A percentile compares a stretch with the other conserved stretches of the same genome.
phyloP scores from a whole-genome alignment of 2,113 vertebrate species.

The Gracilinanus agilis region DNA sequence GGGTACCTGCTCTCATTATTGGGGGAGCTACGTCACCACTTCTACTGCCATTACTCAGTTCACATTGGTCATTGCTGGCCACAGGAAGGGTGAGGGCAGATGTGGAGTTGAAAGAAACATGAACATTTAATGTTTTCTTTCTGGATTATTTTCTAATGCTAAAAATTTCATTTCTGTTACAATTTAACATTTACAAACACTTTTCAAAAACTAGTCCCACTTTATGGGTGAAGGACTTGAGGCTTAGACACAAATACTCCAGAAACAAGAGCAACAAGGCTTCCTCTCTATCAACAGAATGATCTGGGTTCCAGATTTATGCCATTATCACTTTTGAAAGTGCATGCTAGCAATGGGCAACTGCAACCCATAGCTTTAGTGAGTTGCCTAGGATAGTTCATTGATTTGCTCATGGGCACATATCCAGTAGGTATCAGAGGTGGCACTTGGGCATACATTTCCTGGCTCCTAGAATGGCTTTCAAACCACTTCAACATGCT shows the following conservation, averaged over 20 bases:
- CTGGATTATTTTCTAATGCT: neutral
- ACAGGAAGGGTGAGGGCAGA: fast-evolving
- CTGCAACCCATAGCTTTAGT: neutral
- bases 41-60: neutral
- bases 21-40: no score
- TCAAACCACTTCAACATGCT: neutral
- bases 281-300: neutral
- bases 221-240: neutral
- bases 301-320: no score
- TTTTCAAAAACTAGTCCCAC: neutral
- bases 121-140: neutral
- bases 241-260: neutral
- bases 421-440: neutral
- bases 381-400: neutral
- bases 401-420: neutral
- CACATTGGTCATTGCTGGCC: neutral
- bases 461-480: neutral
- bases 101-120: fast-evolving
- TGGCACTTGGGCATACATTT: neutral
- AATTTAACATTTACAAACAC: neutral
- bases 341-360: neutral
- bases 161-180: neutral
- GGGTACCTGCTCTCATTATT: no score
- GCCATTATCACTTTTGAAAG: neutral
- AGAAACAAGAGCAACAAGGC: neutral